Evolutionary conservation across 2,797 vertebrate species (phyloP).

Genomic region (Cyclura pinguis): DNA sequence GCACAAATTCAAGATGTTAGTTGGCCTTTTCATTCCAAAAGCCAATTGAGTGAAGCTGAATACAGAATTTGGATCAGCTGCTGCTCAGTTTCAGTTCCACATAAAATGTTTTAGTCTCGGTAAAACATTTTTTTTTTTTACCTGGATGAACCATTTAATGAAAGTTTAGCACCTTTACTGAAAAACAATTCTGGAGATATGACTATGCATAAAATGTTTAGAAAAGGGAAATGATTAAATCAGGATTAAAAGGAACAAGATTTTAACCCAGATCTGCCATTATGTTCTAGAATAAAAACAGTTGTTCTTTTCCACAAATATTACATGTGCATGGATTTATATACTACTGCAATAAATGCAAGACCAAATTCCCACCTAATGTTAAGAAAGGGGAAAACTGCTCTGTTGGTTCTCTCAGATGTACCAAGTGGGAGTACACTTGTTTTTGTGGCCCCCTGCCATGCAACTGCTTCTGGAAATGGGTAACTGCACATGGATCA

Average conservation of each 20-base stretch:
- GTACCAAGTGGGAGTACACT: too few species aligned
- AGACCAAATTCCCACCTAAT: background rate
- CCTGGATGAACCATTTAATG: background rate
- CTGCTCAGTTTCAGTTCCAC: slow-evolving; percentile 8
- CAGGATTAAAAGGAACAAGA: too few species aligned
- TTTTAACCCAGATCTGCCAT: background rate
- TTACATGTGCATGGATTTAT: slow-evolving; percentile 34
- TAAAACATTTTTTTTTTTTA: background rate
- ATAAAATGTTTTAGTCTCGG: background rate
- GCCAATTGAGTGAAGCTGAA: background rate
- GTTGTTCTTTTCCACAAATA: background rate
- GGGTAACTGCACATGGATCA: too few species aligned
- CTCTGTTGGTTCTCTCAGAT: background rate
- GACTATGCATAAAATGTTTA: background rate
- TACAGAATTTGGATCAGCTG: background rate
- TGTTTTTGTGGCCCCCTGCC: too few species aligned
- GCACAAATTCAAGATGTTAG: background rate
- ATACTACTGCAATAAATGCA: slow-evolving; percentile 24
- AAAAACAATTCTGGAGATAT: slow-evolving; percentile 4
- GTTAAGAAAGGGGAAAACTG: background rate
- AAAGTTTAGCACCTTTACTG: background rate
- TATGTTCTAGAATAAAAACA: background rate
- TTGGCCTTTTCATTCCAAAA: background rate
- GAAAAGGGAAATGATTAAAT: background rate
- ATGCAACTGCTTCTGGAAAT: too few species aligned